Conservation (phyloP, 1,140 invertebrate genomes). For the Saccostrea cuccullata region DNA sequence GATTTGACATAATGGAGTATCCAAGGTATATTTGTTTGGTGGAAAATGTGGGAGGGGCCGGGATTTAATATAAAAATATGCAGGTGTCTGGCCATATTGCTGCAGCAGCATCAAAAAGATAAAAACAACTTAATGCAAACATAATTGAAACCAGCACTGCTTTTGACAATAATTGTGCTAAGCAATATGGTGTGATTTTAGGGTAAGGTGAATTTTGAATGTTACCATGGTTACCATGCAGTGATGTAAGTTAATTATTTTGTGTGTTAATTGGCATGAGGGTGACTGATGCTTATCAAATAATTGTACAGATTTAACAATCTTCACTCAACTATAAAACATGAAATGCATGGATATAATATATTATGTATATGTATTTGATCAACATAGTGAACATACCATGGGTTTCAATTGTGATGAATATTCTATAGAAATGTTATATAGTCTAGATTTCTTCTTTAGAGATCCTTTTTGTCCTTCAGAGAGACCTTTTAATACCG, state of each 20-base stretch:
- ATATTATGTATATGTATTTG: not conserved
- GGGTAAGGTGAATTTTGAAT: constrained; percentile 18
- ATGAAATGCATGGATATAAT: not conserved
- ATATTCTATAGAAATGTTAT: not conserved
- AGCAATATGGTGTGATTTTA: constrained; percentile 27
- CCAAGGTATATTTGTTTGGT: not conserved
- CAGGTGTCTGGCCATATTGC: not conserved
- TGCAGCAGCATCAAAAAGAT: not conserved
- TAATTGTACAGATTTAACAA: not conserved
- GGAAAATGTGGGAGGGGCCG: not conserved
- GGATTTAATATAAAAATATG: not conserved
- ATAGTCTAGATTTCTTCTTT: not conserved
- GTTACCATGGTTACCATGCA: constrained; percentile 25
- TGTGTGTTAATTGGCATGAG: constrained; percentile 17
- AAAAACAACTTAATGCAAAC: not conserved
- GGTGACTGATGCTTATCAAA: not conserved
- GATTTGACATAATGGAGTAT: not conserved
- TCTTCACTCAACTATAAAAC: not conserved
- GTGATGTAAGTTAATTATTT: constrained; percentile 10
- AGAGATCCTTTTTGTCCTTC: no score
- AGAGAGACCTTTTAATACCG: no score
- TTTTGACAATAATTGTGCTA: not conserved
- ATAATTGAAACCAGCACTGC: not conserved
- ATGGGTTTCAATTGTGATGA: not conserved
- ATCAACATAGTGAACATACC: not conserved